These are phyloP conservation scores for Fragum sueziense DNA, from an alignment of 2,888 invertebrate genomes.

Conservation along the genomic window DNA sequence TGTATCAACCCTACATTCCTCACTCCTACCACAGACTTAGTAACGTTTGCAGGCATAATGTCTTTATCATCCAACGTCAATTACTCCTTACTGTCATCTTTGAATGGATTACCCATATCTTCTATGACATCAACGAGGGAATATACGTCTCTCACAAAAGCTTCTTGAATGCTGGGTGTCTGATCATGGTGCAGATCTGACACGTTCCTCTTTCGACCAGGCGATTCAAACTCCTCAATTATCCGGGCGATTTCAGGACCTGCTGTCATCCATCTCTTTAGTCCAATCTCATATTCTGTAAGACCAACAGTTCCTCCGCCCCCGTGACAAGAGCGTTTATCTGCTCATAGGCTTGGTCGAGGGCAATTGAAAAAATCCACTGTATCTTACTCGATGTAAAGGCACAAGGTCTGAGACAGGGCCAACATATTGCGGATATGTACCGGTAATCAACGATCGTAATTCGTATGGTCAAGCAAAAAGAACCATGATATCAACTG, in stretches of 20 bases:
- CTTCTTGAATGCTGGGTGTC: neutral
- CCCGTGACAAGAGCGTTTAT: slow-evolving; percentile 63
- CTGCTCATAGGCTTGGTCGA: slow-evolving; percentile 66
- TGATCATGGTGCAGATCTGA: too few species aligned
- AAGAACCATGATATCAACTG: slow-evolving; percentile 33
- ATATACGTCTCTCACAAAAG: neutral
- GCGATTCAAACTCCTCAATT: neutral
- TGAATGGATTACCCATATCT: slow-evolving; percentile 35
- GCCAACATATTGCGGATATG: slow-evolving; percentile 62
- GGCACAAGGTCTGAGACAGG: slow-evolving; percentile 11
- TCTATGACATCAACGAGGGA: neutral
- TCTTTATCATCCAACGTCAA: slow-evolving; percentile 20
- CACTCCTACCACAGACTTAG: neutral
- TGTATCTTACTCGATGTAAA: slow-evolving; percentile 60
- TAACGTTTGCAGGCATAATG: neutral
- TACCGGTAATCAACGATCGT: too few species aligned
- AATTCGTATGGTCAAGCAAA: slow-evolving; percentile 47
- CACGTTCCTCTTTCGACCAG: neutral
- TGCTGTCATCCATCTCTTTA: slow-evolving; percentile 65
- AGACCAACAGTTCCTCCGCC: slow-evolving; percentile 61
- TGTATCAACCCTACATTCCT: slow-evolving; percentile 16
- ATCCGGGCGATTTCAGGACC: too few species aligned
- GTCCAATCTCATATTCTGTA: slow-evolving; percentile 51
- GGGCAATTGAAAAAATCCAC: slow-evolving; percentile 49
- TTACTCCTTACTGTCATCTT: slow-evolving; percentile 18